Conservation (phyloP, 2,888 invertebrate genomes). For the Meteorus colon region DNA sequence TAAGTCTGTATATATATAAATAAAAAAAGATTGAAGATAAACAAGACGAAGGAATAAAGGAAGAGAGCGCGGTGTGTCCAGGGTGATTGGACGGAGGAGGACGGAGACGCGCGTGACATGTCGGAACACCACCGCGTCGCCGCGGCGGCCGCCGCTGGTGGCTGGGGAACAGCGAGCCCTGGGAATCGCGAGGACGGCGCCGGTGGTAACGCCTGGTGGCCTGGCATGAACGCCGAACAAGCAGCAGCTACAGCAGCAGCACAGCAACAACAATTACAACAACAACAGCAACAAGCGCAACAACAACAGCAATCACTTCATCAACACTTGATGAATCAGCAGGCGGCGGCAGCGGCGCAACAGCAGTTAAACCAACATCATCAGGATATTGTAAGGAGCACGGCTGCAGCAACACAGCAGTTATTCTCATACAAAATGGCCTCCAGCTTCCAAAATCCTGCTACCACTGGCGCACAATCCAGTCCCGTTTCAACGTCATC, state of each 20-base stretch:
- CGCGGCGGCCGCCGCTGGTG: constrained; percentile 71
- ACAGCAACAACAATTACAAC: constrained; percentile 57
- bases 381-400: constrained; percentile 76
- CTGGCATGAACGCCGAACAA: constrained; percentile 63
- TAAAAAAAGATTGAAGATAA: background rate
- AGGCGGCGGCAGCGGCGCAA: constrained; percentile 55
- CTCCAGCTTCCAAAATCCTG: constrained; percentile 84
- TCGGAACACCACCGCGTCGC: constrained; percentile 80
- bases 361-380: constrained; percentile 70
- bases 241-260: constrained; percentile 70
- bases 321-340: constrained; percentile 66
- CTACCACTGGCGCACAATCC: constrained; percentile 80
- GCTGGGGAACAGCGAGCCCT: constrained; percentile 74
- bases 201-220: constrained; percentile 76
- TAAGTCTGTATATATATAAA: constrained; percentile 16
- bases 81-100: constrained; percentile 58
- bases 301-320: constrained; percentile 74
- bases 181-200: constrained; percentile 75
- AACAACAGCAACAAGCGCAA: constrained; percentile 68
- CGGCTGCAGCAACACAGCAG: constrained; percentile 80
- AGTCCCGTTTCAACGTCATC: constrained; percentile 78
- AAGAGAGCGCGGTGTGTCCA: constrained; percentile 27
- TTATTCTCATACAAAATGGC: constrained; percentile 91
- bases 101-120: constrained; percentile 72
- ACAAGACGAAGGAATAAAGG: constrained; percentile 12